These are phyloP conservation scores for Ephydatia muelleri DNA, from an alignment of 37 sponge, comb jelly and placozoan genomes.

Conservation along the genomic window DNA sequence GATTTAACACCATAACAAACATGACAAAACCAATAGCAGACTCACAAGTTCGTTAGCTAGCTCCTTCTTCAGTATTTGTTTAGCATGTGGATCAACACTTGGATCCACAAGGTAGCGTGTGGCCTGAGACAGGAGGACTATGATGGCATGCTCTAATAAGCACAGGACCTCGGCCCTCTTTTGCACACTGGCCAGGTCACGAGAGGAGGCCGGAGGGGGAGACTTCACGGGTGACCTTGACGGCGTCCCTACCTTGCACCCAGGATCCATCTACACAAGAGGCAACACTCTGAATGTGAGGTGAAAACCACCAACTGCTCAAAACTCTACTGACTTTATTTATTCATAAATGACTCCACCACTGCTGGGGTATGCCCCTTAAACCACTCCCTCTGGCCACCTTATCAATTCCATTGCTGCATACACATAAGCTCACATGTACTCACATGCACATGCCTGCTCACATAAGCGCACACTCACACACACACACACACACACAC, in stretches of 20 bases:
- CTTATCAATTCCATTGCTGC: no score
- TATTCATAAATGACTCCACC: no score
- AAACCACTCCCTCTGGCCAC: no score
- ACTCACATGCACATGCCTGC: no score
- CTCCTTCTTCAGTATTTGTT: conserved; percentile 59
- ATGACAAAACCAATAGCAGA: background rate
- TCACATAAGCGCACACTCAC: no score
- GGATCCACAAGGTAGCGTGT: conserved; percentile 39
- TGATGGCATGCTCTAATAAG: conserved; percentile 55
- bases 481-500: no score
- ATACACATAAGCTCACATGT: no score
- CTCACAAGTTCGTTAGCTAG: conserved; percentile 77
- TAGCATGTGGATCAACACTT: conserved; percentile 18
- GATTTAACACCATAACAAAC: conserved; percentile 21
- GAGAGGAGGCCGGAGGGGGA: conserved; percentile 17
- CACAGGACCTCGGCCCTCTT: conserved; percentile 36
- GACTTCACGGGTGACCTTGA: background rate
- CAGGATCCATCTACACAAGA: conserved; percentile 29
- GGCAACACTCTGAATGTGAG: background rate
- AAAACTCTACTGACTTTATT: no score
- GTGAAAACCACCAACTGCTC: no score
- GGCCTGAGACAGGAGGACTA: conserved; percentile 59
- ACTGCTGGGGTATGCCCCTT: no score
- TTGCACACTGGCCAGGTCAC: conserved; percentile 1
- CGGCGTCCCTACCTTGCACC: conserved; percentile 26